These are phyloP conservation scores for Drosophila heteroneura DNA, from an alignment of 2,888 invertebrate genomes.

Conservation along the genomic window DNA sequence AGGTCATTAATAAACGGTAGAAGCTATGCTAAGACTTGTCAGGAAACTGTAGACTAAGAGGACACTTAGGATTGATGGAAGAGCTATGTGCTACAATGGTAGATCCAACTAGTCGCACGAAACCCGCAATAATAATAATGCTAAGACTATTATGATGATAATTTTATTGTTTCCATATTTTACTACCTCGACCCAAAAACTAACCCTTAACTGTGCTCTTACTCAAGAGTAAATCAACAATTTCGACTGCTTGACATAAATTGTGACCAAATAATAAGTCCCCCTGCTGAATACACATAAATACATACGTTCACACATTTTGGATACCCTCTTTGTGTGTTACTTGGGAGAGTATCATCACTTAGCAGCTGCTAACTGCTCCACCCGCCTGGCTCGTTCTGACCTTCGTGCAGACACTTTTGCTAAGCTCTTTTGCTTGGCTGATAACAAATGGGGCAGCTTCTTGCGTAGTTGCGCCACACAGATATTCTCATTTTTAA, in stretches of 20 bases:
- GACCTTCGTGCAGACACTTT: constrained; percentile 38
- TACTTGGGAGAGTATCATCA: constrained; percentile 18
- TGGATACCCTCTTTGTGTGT: not conserved
- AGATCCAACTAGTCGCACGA: not conserved
- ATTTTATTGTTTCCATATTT: not conserved
- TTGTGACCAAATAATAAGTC: constrained; percentile 5
- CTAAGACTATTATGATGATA: not conserved
- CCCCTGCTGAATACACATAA: not conserved
- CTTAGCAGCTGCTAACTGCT: constrained; percentile 29
- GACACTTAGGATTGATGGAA: not conserved
- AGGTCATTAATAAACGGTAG: accelerated
- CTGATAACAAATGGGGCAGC: constrained; percentile 73
- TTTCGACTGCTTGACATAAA: not conserved
- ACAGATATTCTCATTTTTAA: constrained; percentile 76
- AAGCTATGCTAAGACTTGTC: not conserved
- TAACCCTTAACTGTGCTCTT: not conserved
- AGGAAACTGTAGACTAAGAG: not conserved
- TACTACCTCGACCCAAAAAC: not conserved
- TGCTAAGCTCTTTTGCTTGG: constrained; percentile 27
- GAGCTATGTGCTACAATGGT: not conserved
- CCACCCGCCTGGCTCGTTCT: constrained; percentile 6
- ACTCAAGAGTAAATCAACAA: not conserved
- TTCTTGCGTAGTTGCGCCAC: constrained; percentile 25
- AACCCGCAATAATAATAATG: not conserved
- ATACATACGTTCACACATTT: constrained; percentile 11